Evolutionary conservation across 1,140 invertebrate species (phyloP).

Genomic region (Calycopis cecrops): DNA sequence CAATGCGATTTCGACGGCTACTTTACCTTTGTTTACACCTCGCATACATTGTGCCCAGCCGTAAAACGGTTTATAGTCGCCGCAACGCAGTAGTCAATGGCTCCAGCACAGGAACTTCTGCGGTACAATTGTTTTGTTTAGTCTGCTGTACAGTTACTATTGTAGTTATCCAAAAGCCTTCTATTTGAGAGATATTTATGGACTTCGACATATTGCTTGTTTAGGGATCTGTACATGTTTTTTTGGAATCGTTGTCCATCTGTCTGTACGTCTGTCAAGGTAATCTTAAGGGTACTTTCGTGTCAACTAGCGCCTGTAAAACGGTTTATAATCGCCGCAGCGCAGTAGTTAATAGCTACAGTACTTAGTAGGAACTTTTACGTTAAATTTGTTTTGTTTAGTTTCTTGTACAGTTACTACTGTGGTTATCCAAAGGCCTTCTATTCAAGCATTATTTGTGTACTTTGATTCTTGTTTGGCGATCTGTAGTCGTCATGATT

Average conservation of each 20-base stretch:
- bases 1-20: conserved; percentile 32
- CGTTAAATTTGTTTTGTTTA: neutral
- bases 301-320: neutral
- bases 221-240: too few species aligned
- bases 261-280: too few species aligned
- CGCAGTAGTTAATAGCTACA: neutral
- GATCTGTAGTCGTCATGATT: too few species aligned
- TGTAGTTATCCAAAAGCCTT: neutral
- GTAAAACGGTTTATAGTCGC: neutral
- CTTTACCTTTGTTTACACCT: conserved; percentile 10
- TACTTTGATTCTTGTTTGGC: too few species aligned
- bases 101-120: neutral
- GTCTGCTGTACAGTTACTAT: neutral
- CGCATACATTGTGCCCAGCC: neutral
- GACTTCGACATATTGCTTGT: too few species aligned
- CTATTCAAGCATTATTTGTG: too few species aligned
- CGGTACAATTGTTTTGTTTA: neutral
- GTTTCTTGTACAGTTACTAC: neutral
- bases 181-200: too few species aligned
- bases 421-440: too few species aligned
- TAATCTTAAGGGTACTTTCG: conserved; percentile 26
- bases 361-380: neutral
- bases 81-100: neutral
- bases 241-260: too few species aligned
- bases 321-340: neutral